Evolutionary conservation across 2,888 invertebrate genomes (phyloP).

Genomic region (Cheilosia variabilis): DNA sequence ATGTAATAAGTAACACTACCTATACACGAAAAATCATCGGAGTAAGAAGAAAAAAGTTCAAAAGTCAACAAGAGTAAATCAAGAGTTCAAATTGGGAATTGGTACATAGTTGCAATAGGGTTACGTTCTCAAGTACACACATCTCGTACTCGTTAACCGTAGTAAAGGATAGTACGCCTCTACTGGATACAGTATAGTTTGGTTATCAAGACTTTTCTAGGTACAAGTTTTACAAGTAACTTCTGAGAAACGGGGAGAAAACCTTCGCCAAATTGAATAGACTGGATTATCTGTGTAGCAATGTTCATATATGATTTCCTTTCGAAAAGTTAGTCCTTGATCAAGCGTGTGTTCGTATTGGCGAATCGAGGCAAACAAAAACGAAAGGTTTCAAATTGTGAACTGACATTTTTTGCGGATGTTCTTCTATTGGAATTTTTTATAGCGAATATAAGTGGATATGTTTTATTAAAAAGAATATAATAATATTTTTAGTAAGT

Average conservation of each 20-base stretch:
- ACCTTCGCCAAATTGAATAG: constrained; percentile 62
- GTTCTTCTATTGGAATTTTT: constrained; percentile 1
- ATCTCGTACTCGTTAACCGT: constrained; percentile 61
- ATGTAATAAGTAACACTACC: constrained; percentile 1
- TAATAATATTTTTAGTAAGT: too few species aligned
- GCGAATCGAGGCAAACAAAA: constrained; percentile 6
- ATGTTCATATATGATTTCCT: constrained; percentile 49
- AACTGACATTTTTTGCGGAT: constrained; percentile 9
- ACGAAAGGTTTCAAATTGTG: constrained; percentile 39
- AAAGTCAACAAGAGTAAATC: constrained; percentile 75
- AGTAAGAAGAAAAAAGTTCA: constrained; percentile 62
- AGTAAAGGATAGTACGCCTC: constrained; percentile 44
- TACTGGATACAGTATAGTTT: constrained; percentile 6
- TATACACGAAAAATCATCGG: constrained; percentile 43
- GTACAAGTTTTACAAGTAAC: constrained; percentile 66
- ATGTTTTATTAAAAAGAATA: not conserved
- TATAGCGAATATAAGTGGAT: not conserved
- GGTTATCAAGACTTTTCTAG: constrained; percentile 61
- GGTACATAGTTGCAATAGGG: constrained; percentile 20
- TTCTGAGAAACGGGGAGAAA: constrained; percentile 50
- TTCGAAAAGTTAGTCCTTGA: constrained; percentile 51
- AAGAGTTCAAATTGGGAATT: constrained; percentile 73
- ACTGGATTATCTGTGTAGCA: constrained; percentile 66
- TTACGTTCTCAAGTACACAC: constrained; percentile 49
- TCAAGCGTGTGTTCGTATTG: constrained; percentile 47